These are phyloP conservation scores for Lipotes vexillifer DNA, from an alignment of 2,113 vertebrate genomes.

Conservation along the genomic window DNA sequence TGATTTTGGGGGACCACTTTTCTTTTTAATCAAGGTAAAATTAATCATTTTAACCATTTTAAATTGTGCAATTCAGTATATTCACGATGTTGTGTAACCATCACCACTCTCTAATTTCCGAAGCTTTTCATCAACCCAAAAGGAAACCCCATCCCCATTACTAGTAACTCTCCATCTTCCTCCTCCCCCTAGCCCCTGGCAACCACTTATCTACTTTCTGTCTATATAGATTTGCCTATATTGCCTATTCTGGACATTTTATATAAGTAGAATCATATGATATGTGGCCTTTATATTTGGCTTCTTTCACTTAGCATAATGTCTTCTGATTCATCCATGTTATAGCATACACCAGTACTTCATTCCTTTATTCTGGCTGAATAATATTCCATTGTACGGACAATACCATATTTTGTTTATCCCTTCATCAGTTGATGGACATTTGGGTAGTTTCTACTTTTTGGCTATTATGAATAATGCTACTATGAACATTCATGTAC, in stretches of 20 bases:
- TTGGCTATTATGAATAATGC: neutral
- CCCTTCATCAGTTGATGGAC: neutral
- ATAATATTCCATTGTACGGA: neutral
- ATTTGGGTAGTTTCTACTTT: neutral
- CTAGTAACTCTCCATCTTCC: neutral
- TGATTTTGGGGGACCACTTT: neutral
- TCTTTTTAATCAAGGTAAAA: neutral
- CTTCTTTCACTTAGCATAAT: neutral
- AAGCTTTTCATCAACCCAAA: neutral
- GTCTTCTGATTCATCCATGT: neutral
- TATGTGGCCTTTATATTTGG: neutral
- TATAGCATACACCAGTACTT: neutral
- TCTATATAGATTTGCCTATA: neutral
- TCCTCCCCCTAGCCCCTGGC: neutral
- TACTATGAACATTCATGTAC: neutral
- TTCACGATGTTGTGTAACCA: neutral
- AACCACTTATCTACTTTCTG: neutral
- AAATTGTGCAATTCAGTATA: neutral
- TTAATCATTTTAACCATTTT: neutral
- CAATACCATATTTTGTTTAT: neutral
- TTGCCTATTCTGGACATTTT: neutral
- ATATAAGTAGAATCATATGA: neutral
- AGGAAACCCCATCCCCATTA: neutral
- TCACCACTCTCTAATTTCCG: neutral
- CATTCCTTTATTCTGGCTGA: neutral